Base-by-base conservation (phyloP, 2,797 vertebrate species). In the Xenentodon cancila region DNA sequence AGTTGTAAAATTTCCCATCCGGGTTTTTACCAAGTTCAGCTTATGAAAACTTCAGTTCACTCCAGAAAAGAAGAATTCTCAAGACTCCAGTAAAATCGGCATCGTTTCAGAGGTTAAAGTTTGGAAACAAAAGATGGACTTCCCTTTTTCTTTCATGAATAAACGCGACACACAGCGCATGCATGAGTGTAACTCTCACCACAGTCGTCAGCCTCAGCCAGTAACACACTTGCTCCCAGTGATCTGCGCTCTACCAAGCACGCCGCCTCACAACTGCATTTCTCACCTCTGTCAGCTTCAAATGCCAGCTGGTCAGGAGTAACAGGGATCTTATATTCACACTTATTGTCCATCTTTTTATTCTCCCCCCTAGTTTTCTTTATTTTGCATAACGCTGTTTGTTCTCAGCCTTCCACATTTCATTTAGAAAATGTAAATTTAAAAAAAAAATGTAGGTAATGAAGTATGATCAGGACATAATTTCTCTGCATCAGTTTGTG, bases 151-250 rank as follows among this genome's bases (percentile, higher is more conserved):
- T 34, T 7, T 34, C 7, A 34, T 34, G 32, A 34, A 8, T 34
- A 2, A 34, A 34, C 7, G 8, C 32, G 32, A 37, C 11, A 13
- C 11, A 37, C 34, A 21, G 47, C 61, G 54, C 20, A 19, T 53
- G 51, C 44, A 50, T 48, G 58, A 60, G 17, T 51, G 25, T 5
- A 47, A 34, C 48, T 64, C 27, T 34, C 19, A 6, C 45, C 63
- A 60, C 62, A 60, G 64, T 57, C 66, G 79, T 72, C 85, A 79
- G 52, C 50, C 13, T 27, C 44, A 37, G 30, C 75, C 56, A 37
- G 48, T 3, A 47, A 86, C 83, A 77, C 73, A 54, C 70, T 72
- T 25, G 69, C 63, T 65, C 53, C 57, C 64, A 73, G 71, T 80
- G 77, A 84, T 81, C 57, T 15, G 13, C 46, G 68, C 64, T 67